Conservation (phyloP, 23 tunicate species). For the Diplosoma virens region DNA sequence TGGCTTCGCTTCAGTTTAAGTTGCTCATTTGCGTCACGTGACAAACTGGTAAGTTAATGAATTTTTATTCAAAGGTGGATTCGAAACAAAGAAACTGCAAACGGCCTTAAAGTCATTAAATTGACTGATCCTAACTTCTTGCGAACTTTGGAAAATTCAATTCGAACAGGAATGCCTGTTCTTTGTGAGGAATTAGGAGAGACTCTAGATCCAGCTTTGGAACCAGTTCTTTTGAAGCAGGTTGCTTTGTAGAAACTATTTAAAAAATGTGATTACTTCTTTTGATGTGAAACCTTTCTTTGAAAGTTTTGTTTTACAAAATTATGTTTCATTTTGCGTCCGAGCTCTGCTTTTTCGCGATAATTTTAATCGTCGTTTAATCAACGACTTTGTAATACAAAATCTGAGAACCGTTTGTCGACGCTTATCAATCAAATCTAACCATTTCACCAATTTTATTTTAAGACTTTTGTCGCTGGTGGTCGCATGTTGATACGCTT, state of each 20-base stretch:
- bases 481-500: conserved; percentile 91
- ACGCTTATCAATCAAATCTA: too few relatives aligned
- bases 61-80: conserved; percentile 61
- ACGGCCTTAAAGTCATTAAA: conserved; percentile 95
- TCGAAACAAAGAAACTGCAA: conserved; percentile 84
- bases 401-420: too few relatives aligned
- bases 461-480: conserved; percentile 86
- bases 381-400: too few relatives aligned
- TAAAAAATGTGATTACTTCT: too few relatives aligned
- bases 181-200: conserved; percentile 91
- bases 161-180: conserved; percentile 95
- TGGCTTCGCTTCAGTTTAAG: background rate
- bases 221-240: conserved; percentile 90
- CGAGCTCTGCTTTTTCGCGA: background rate
- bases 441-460: too few relatives aligned
- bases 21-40: background rate
- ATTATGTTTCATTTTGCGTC: background rate
- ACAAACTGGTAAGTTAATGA: background rate
- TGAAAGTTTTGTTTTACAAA: too few relatives aligned
- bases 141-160: conserved; percentile 91
- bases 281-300: too few relatives aligned
- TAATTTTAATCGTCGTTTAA: too few relatives aligned
- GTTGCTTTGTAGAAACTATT: too few relatives aligned
- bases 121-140: conserved; percentile 87
- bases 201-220: conserved; percentile 92